Evolutionary conservation across 2,113 vertebrate species (phyloP), one percentile per base, ranked within the genome.

Genomic region (Semicossyphus pulcher): DNA sequence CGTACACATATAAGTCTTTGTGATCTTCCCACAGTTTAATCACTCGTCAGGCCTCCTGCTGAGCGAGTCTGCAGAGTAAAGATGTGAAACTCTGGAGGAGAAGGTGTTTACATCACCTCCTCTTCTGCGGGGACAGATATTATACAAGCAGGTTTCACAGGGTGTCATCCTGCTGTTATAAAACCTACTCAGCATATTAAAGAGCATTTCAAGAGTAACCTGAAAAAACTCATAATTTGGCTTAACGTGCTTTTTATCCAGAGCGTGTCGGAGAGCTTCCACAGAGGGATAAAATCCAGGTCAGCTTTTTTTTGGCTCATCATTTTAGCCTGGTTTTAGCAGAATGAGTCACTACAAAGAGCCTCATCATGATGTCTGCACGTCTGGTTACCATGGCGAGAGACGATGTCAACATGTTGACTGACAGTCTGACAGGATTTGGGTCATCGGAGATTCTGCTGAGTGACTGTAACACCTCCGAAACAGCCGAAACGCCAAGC

Each of bases 121-220:
- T n/a, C n/a, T n/a, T n/a, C n/a, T n/a, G n/a, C n/a, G n/a, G n/a
- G 31, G 66, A 79, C 64, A 59, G 44, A 81, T 70, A 68, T 86
- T 72, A 86, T 18, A 66, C 76, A 80, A 86, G 74, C 34, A 10
- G 49, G 23, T 39, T 80, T 75, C 41, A 79, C 58, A 53, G 62
- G 37, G 47, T 60, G 60, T 73, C 73, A 41, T 51, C 28, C 52
- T 5, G 25, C 39, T 42, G 44, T 80, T 83, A 87, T 23, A 29
- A 85, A 84, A 83, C 70, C 59, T 15, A 16, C 53, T 78, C 61
- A 74, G 63, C 68, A 77, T 57, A 75, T 76, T 52, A 70, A 34
- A 36, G 20, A 39, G 42, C 72, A 76, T 32, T 39, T 29, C 16
- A 36, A 44, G 42, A 81, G 75, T 14, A 25, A 47, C 56, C n/a